Evolutionary conservation across 2,113 vertebrate genomes (phyloP), one percentile per base, ranked within the genome.

Genomic region (Sturnus vulgaris): DNA sequence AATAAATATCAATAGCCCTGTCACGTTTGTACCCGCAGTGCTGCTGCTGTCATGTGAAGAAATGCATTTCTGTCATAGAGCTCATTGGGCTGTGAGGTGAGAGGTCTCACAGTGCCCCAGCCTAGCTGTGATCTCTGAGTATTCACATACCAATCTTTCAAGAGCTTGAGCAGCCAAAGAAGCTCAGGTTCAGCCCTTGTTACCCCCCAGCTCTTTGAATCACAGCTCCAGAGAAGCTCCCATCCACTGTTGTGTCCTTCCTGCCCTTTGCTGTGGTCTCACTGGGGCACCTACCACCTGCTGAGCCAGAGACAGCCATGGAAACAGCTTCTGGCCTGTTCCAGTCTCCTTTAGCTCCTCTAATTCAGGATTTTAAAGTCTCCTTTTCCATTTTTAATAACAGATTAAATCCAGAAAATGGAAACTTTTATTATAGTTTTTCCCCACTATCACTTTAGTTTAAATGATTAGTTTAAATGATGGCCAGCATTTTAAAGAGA

Each of bases 1-100:
- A 40, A 16, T 18, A 33, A 61, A 33, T 9, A 22, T 19, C 52
- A 69, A 22, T 46, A 90, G 46, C 66, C 33, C 50, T 4, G 0
- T 70, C n/a, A 3, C 12, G 0, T 65, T 84, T 22, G 4, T 47
- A 18, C 56, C 16, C 1, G 1, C 47, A 24, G 5, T 21, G 30
- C 61, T 61, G 49, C 77, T 70, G 27, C 71, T 85, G 39, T 75
- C 1, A 2, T 60, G 66, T 49, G 77, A 68, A 61, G 56, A 49
- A 33, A 40, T 15, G 18, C 17, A 6, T 57, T 91, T 69, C 63
- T 78, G 49, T 44, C 31, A 10, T 49, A 40, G 56, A 24, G 12
- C 39, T 12, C 25, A 8, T 0, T 25, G 31, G 14, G 33, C 35
- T 88, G n/a, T 23, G 23, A 57, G 56, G 11, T 73, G 71, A 63